These are phyloP conservation scores for Ahaetulla prasina DNA, from an alignment of 2,113 vertebrate genomes.

Conservation along the genomic window DNA sequence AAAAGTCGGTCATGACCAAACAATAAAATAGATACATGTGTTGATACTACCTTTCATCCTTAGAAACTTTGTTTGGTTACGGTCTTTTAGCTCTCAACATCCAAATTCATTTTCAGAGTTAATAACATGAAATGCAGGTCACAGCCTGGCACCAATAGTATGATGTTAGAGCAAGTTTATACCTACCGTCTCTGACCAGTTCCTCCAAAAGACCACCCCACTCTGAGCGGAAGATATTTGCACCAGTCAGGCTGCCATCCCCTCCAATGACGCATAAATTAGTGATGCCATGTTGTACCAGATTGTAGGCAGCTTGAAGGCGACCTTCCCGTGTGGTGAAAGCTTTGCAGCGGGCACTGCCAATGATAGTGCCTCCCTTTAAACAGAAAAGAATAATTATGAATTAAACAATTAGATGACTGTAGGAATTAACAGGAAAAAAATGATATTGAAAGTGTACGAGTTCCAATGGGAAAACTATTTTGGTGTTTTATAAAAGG, in stretches of 20 bases:
- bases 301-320: conserved; percentile 80
- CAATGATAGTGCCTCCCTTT: conserved; percentile 89
- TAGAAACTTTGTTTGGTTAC: neutral
- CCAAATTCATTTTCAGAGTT: neutral
- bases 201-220: conserved; percentile 85
- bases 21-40: neutral
- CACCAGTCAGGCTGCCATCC: conserved; percentile 91
- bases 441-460: neutral
- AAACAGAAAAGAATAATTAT: neutral
- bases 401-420: neutral
- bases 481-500: neutral
- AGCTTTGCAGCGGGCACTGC: conserved; percentile 88
- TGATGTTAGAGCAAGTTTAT: neutral
- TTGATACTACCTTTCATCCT: neutral
- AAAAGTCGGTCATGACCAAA: neutral
- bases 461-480: neutral
- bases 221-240: conserved; percentile 88
- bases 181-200: conserved; percentile 78
- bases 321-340: conserved; percentile 84
- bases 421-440: neutral
- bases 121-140: neutral
- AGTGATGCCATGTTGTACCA: conserved; percentile 87
- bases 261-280: conserved; percentile 94
- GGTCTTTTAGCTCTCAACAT: no score
- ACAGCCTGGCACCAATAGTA: neutral